Percentiles rank a stretch among this genome's conserved stretches.
Conservation (phyloP, 2,888 invertebrate genomes). For the Melieria crassipennis region DNA sequence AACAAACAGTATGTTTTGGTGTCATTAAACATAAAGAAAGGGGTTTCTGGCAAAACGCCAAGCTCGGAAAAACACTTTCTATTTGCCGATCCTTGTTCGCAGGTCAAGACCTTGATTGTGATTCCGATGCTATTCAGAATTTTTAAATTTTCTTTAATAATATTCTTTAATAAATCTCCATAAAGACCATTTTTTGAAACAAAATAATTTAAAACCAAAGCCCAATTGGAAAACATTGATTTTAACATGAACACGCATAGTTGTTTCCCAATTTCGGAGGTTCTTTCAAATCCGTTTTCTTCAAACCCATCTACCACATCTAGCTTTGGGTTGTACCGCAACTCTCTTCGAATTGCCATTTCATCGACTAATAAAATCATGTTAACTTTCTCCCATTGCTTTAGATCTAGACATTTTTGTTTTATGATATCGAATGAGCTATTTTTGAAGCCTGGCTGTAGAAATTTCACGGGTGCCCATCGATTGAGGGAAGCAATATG, state of each 20-base stretch:
- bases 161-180: constrained; percentile 19
- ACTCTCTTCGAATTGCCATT: constrained; percentile 28
- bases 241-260: constrained; percentile 33
- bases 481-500: constrained; percentile 24
- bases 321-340: constrained; percentile 22
- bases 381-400: background rate
- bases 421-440: constrained; percentile 21
- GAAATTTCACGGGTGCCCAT: constrained; percentile 14
- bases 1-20: constrained; percentile 2
- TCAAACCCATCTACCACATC: constrained; percentile 29
- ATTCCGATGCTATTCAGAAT: constrained; percentile 23
- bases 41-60: background rate
- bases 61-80: constrained; percentile 25
- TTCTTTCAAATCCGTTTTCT: constrained; percentile 24
- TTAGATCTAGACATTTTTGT: constrained; percentile 15
- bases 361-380: constrained; percentile 13
- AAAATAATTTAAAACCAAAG: constrained; percentile 32
- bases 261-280: constrained; percentile 25
- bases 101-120: constrained; percentile 25
- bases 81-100: background rate
- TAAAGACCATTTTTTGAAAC: constrained; percentile 29
- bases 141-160: constrained; percentile 27
- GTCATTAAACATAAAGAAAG: background rate
- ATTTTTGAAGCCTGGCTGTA: too few species aligned
- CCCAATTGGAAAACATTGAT: constrained; percentile 34